Evolutionary conservation across 2,113 vertebrate species (phyloP).

Genomic region (Dolichallabes microphthalmus): DNA sequence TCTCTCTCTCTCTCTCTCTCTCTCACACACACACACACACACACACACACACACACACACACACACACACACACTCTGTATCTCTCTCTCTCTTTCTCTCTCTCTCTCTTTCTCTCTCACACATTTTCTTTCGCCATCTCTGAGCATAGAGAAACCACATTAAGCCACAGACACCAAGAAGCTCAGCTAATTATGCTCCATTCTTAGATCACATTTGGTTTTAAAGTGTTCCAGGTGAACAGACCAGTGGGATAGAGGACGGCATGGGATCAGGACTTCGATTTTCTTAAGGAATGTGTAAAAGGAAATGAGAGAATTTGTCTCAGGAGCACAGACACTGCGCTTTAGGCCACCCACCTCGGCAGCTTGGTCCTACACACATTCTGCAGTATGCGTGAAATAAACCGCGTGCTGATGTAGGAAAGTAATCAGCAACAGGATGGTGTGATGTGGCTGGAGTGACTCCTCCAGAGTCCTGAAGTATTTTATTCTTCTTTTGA

Average conservation of each 20-base stretch:
- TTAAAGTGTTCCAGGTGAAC: not conserved
- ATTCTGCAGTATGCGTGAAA: not conserved
- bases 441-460: not conserved
- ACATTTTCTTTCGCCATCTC: too few relatives aligned
- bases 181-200: not conserved
- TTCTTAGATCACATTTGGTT: not conserved
- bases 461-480: too few relatives aligned
- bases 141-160: not conserved
- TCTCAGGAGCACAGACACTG: not conserved
- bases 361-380: not conserved
- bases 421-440: not conserved
- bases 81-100: too few relatives aligned
- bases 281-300: not conserved
- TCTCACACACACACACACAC: not conserved
- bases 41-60: too few relatives aligned
- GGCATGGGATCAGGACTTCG: not conserved
- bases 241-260: not conserved
- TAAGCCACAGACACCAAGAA: not conserved
- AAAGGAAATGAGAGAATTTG: not conserved
- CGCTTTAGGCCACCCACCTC: not conserved
- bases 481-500: not conserved
- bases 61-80: slow-evolving; percentile 10
- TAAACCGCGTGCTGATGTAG: not conserved
- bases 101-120: too few relatives aligned
- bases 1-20: not conserved